These are phyloP conservation scores for Bombus confusus DNA, from an alignment of 1,140 invertebrate species.

Conservation along the genomic window DNA sequence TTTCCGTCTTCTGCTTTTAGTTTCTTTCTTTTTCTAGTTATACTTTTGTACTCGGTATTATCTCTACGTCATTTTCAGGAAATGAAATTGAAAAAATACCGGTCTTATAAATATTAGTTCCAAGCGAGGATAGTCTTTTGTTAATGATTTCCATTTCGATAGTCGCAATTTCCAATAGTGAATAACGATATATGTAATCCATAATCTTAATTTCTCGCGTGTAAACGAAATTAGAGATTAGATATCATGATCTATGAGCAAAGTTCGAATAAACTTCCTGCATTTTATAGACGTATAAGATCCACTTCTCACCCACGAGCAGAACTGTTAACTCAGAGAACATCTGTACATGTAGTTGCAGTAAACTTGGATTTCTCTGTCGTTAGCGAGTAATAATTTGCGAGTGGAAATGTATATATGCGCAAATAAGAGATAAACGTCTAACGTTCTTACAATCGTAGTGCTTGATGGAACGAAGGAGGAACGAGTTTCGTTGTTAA, in stretches of 20 bases:
- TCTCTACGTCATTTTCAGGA: neutral
- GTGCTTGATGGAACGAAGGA: neutral
- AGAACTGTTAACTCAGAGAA: neutral
- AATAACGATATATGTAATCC: neutral
- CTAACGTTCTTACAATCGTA: neutral
- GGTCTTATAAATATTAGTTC: neutral
- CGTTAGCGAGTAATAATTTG: constrained; percentile 10
- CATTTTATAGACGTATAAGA: neutral
- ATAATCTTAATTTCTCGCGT: neutral
- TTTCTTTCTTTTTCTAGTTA: neutral
- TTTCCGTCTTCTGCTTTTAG: neutral
- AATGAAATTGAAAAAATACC: neutral
- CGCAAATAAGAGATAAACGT: constrained; percentile 28
- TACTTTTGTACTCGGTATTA: neutral
- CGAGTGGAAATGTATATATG: neutral
- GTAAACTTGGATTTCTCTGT: neutral
- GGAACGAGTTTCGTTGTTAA: neutral
- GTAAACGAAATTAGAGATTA: neutral
- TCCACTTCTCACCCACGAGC: neutral
- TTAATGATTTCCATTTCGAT: neutral
- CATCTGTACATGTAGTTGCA: neutral
- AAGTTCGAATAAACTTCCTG: neutral
- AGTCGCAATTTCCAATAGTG: neutral
- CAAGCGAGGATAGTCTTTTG: neutral
- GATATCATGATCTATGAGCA: neutral